phyloP scores from a whole-genome alignment of 2,888 invertebrate genomes.

The Lasius platythorax region DNA sequence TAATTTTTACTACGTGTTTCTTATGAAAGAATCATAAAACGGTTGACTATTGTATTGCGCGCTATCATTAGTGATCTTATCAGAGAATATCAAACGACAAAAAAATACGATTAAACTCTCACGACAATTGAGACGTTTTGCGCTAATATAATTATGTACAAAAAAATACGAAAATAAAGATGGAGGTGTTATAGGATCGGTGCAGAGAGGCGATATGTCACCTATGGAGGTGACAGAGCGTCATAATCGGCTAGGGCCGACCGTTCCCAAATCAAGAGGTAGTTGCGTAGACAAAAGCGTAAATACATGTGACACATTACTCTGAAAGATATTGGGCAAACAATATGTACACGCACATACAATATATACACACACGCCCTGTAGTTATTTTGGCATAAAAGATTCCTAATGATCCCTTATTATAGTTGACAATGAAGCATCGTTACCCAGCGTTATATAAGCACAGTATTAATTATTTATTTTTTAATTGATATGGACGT shows the following conservation, averaged over 20 bases:
- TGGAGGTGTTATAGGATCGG: constrained; percentile 69
- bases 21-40: background rate
- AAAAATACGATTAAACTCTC: constrained; percentile 16
- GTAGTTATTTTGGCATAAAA: background rate
- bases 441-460: background rate
- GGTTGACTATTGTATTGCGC: background rate
- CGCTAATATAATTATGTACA: constrained; percentile 28
- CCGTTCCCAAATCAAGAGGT: constrained; percentile 76
- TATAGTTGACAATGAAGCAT: background rate
- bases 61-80: constrained; percentile 21
- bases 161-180: constrained; percentile 57
- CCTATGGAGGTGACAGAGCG: constrained; percentile 75
- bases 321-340: background rate
- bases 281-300: constrained; percentile 61
- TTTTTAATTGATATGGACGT: background rate
- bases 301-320: background rate
- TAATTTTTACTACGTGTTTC: background rate
- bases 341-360: background rate
- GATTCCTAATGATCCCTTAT: background rate
- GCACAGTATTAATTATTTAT: background rate
- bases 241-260: constrained; percentile 74
- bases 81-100: constrained; percentile 5
- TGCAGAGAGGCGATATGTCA: constrained; percentile 79
- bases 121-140: constrained; percentile 12
- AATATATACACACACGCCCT: background rate